phyloP scores from a whole-genome alignment of 2,797 vertebrate species.

The Melanotaenia nigrans region DNA sequence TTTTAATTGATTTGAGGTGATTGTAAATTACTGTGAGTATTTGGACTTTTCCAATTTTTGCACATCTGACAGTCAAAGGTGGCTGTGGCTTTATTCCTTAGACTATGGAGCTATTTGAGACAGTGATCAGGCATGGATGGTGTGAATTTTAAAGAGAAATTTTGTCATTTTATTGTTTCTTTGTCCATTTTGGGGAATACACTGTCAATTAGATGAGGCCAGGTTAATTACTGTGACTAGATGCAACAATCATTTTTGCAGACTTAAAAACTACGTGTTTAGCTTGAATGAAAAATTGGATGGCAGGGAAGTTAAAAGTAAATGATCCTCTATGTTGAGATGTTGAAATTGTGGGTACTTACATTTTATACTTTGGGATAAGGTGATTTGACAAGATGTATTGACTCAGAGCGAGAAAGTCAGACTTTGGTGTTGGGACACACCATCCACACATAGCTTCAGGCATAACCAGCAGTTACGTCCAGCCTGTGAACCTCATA shows the following conservation, averaged over 20 bases:
- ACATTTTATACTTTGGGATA: slow-evolving; percentile 26
- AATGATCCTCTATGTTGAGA: slow-evolving; percentile 52
- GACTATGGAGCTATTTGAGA: neutral
- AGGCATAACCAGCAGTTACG: slow-evolving; percentile 38
- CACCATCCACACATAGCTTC: slow-evolving; percentile 38
- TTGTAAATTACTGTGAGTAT: slow-evolving; percentile 13
- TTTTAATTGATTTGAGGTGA: slow-evolving; percentile 40
- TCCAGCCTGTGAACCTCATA: slow-evolving; percentile 54
- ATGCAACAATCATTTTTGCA: slow-evolving; percentile 6
- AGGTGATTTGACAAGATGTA: slow-evolving; percentile 15
- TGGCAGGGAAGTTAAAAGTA: slow-evolving; percentile 21
- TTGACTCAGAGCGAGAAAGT: slow-evolving; percentile 21
- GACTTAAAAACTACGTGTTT: slow-evolving; percentile 34
- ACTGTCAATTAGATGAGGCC: no score
- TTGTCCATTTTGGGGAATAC: neutral
- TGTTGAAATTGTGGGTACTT: slow-evolving; percentile 36
- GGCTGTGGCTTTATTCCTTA: neutral
- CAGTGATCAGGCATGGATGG: neutral
- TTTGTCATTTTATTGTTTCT: neutral
- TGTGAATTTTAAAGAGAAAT: neutral
- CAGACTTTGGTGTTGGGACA: slow-evolving; percentile 37
- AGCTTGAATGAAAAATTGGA: slow-evolving; percentile 41
- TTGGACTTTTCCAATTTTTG: slow-evolving; percentile 15
- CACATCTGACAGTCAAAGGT: neutral
- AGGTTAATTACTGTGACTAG: no score